Evolutionary conservation across 2,113 vertebrate species (phyloP).

Genomic region (Chamaea fasciata): DNA sequence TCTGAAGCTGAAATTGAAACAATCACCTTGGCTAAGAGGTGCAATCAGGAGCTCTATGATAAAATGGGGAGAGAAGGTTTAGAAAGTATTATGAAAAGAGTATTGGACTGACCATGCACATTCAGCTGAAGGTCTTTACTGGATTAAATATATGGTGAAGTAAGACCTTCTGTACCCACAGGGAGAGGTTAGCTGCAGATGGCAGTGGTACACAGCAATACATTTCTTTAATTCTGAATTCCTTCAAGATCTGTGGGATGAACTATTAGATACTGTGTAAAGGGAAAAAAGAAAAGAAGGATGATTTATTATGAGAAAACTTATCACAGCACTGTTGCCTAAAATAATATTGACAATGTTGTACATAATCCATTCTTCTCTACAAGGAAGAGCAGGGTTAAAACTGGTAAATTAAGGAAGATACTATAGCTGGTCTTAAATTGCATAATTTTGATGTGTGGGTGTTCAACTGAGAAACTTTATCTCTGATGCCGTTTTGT

Average conservation of each 20-base stretch:
- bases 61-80: neutral
- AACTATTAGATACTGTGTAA: neutral
- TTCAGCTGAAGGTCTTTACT: neutral
- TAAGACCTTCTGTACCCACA: neutral
- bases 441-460: neutral
- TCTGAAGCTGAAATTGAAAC: neutral
- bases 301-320: neutral
- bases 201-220: conserved; percentile 25
- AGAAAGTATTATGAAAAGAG: neutral
- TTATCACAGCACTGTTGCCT: neutral
- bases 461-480: neutral
- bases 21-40: neutral
- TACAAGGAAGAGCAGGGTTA: neutral
- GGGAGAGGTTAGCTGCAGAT: conserved; percentile 53
- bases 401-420: neutral
- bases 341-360: neutral
- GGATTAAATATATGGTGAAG: neutral
- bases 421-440: neutral
- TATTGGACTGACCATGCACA: neutral
- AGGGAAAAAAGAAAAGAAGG: neutral
- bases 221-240: conserved; percentile 34
- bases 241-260: neutral
- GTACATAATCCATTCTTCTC: neutral
- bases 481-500: neutral
- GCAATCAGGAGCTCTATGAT: neutral